Percentiles rank a stretch among this genome's conserved stretches.
phyloP scores from a whole-genome alignment of 2,113 vertebrate genomes.

The Girardinichthys multiradiatus region DNA sequence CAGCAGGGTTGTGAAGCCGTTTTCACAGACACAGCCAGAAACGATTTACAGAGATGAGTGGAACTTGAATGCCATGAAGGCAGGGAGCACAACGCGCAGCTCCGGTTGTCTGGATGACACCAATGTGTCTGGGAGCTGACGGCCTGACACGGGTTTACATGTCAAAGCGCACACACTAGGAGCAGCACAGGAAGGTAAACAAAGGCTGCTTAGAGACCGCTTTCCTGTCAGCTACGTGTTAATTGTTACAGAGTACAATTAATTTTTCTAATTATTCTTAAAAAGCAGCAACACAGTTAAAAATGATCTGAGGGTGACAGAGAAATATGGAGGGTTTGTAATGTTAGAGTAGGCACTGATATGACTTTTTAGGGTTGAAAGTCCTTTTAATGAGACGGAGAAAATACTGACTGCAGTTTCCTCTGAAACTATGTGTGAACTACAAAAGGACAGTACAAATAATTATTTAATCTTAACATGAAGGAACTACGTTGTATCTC shows the following conservation, averaged over 20 bases:
- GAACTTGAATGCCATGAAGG: conserved; percentile 48
- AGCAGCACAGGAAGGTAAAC: conserved; percentile 52
- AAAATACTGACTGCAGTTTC: too few species aligned
- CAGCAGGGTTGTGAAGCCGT: conserved; percentile 45
- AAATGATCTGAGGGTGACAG: conserved; percentile 23
- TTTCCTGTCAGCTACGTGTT: conserved; percentile 21
- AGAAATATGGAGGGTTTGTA: neutral
- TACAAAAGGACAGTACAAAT: too few species aligned
- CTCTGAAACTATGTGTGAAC: too few species aligned
- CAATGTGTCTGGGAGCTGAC: conserved; percentile 69
- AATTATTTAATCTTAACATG: too few species aligned
- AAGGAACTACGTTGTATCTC: too few species aligned
- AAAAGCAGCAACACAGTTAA: conserved; percentile 5
- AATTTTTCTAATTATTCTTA: conserved; percentile 37
- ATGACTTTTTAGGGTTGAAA: too few species aligned
- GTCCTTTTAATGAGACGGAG: too few species aligned
- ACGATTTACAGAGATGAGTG: conserved; percentile 66
- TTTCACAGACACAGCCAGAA: conserved; percentile 61
- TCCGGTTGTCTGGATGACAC: conserved; percentile 65
- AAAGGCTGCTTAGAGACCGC: conserved; percentile 39
- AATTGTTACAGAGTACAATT: conserved; percentile 9
- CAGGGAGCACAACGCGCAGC: conserved; percentile 53
- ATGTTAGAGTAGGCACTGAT: neutral
- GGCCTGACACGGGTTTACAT: conserved; percentile 67
- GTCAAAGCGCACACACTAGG: conserved; percentile 54